Evolutionary conservation across 2,888 invertebrate species (phyloP).

Genomic region (Coelinius sp.): DNA sequence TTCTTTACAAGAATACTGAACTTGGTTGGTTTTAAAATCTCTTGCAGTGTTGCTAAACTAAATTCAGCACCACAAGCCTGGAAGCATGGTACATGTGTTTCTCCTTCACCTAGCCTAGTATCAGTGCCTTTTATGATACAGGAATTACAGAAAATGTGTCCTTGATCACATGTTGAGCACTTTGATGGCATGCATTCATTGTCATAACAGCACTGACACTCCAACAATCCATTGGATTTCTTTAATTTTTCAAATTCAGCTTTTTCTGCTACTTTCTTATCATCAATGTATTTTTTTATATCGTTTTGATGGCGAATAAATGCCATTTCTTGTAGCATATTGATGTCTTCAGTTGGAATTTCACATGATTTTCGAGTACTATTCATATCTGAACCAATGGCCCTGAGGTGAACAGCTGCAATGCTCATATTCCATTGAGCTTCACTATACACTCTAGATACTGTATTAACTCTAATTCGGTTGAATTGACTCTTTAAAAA

Average conservation of each 20-base stretch:
- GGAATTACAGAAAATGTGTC: constrained; percentile 71
- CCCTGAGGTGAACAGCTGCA: constrained; percentile 51
- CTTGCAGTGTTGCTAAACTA: constrained; percentile 61
- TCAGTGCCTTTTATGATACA: constrained; percentile 71
- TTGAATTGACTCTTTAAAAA: constrained; percentile 54
- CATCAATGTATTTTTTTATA: constrained; percentile 59
- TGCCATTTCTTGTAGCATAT: constrained; percentile 63
- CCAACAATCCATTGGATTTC: constrained; percentile 60
- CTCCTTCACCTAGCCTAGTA: constrained; percentile 68
- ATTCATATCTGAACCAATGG: constrained; percentile 48
- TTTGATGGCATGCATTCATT: constrained; percentile 69
- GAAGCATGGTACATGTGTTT: constrained; percentile 72
- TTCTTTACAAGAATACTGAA: constrained; percentile 70
- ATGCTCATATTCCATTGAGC: constrained; percentile 53
- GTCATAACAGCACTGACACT: constrained; percentile 75
- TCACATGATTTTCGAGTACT: constrained; percentile 41
- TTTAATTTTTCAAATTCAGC: constrained; percentile 60
- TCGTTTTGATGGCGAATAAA: constrained; percentile 60
- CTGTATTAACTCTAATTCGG: constrained; percentile 45
- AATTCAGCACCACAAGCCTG: constrained; percentile 69
- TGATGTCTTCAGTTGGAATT: constrained; percentile 54
- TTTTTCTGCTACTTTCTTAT: constrained; percentile 59
- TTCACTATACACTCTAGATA: constrained; percentile 45
- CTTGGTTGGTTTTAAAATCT: constrained; percentile 67
- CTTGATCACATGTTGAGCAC: constrained; percentile 62